These are phyloP conservation scores for Paradisaea rubra DNA, from an alignment of 2,113 vertebrate genomes.

Conservation along the genomic window DNA sequence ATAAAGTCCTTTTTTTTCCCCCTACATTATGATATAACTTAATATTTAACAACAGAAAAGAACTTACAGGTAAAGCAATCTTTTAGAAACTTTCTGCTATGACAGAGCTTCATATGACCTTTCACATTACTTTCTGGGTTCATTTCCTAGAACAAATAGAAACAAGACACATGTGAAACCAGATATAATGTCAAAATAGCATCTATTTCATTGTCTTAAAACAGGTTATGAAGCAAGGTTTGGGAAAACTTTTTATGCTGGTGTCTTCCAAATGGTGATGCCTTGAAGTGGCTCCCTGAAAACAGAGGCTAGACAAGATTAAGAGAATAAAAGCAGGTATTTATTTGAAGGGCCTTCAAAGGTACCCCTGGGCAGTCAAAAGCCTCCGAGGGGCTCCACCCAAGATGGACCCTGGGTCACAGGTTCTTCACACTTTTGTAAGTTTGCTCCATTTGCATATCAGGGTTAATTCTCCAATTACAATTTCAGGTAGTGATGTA, in stretches of 20 bases:
- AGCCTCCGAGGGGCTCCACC: no score
- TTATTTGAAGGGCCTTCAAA: no score
- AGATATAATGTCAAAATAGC: background rate
- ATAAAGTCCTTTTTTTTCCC: background rate
- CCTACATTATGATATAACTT: background rate
- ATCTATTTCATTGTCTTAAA: background rate
- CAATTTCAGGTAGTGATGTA: no score
- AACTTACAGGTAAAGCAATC: slow-evolving; percentile 66
- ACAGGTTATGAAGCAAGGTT: background rate
- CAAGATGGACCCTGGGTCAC: no score
- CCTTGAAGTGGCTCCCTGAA: no score
- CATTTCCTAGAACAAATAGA: slow-evolving; percentile 64
- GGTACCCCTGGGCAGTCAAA: no score
- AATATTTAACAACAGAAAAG: background rate
- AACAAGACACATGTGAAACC: background rate
- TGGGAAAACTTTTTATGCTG: background rate
- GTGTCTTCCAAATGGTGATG: background rate
- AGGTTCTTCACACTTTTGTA: no score
- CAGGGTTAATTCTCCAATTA: no score
- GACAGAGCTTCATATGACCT: background rate
- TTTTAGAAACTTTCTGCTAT: slow-evolving; percentile 31
- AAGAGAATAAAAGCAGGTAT: no score
- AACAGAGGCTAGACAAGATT: no score
- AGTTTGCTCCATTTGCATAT: no score
- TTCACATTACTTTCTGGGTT: slow-evolving; percentile 33